phyloP scores from a whole-genome alignment of 2,888 invertebrate genomes.

The Philaethria dido region DNA sequence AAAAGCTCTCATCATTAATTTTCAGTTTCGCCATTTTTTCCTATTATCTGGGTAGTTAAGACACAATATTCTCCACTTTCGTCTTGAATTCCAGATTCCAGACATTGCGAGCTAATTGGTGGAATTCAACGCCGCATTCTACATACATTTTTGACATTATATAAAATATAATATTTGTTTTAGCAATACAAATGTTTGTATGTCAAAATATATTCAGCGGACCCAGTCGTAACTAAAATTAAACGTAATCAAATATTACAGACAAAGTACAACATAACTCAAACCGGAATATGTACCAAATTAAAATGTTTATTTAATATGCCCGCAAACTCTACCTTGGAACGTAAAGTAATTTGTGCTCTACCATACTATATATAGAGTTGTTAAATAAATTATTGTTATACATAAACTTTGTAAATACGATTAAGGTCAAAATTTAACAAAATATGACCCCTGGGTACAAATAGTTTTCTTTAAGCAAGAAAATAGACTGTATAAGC shows the following conservation, averaged over 20 bases:
- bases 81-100: too few relatives aligned
- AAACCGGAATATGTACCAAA: constrained; percentile 18
- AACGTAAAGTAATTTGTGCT: constrained; percentile 1
- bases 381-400: constrained; percentile 4
- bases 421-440: constrained; percentile 5
- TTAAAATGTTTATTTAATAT: constrained; percentile 29
- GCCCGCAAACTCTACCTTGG: constrained; percentile 15
- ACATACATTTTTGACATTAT: too few relatives aligned
- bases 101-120: too few relatives aligned
- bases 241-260: constrained; percentile 21
- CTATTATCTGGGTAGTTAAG: too few relatives aligned
- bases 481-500: constrained; percentile 11
- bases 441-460: neutral
- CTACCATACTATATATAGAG: neutral
- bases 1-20: too few relatives aligned
- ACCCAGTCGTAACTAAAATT: constrained; percentile 8
- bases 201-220: neutral
- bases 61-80: too few relatives aligned
- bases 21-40: too few relatives aligned
- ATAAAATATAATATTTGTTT: too few relatives aligned
- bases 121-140: too few relatives aligned
- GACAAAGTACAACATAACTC: constrained; percentile 21
- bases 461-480: constrained; percentile 12
- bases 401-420: constrained; percentile 13
- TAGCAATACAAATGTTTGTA: neutral